Percentiles rank a stretch among this genome's conserved stretches.
phyloP scores from a whole-genome alignment of 2,888 invertebrate genomes.

The Drosophila atroscutellata region DNA sequence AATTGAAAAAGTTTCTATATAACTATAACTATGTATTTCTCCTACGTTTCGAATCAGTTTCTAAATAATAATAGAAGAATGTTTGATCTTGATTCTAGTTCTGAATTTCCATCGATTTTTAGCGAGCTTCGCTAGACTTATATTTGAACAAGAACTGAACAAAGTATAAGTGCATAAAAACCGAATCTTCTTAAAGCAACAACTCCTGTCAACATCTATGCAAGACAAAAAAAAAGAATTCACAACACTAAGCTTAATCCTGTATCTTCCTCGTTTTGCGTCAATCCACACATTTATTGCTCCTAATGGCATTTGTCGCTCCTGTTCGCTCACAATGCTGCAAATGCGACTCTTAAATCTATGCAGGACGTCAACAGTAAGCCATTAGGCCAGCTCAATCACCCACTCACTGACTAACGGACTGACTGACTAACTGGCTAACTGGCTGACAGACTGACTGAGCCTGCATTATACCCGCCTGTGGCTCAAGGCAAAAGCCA shows the following conservation, averaged over 20 bases:
- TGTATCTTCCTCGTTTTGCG: not conserved
- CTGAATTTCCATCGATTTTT: not conserved
- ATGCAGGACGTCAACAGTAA: slow-evolving; percentile 69
- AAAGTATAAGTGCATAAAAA: not conserved
- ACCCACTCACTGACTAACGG: slow-evolving; percentile 34
- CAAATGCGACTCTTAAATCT: slow-evolving; percentile 63
- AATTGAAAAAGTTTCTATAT: not conserved
- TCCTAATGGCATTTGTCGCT: slow-evolving; percentile 51
- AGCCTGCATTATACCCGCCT: slow-evolving; percentile 50
- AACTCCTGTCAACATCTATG: not conserved
- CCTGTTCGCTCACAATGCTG: slow-evolving; percentile 36
- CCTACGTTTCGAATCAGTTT: not conserved
- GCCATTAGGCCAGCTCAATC: slow-evolving; percentile 58
- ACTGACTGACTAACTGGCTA: slow-evolving; percentile 29
- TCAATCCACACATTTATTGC: slow-evolving; percentile 24
- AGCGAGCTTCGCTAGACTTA: not conserved
- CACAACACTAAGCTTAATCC: slow-evolving; percentile 1
- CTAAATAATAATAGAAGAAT: not conserved
- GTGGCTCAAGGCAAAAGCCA: slow-evolving; percentile 39
- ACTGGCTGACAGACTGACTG: slow-evolving; percentile 15
- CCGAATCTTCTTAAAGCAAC: not conserved
- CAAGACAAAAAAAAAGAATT: not conserved
- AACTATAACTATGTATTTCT: not conserved
- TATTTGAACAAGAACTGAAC: not conserved
- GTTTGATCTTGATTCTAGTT: too few species aligned